Evolutionary conservation across 2,797 vertebrate species (phyloP).

Genomic region (Xenentodon cancila): DNA sequence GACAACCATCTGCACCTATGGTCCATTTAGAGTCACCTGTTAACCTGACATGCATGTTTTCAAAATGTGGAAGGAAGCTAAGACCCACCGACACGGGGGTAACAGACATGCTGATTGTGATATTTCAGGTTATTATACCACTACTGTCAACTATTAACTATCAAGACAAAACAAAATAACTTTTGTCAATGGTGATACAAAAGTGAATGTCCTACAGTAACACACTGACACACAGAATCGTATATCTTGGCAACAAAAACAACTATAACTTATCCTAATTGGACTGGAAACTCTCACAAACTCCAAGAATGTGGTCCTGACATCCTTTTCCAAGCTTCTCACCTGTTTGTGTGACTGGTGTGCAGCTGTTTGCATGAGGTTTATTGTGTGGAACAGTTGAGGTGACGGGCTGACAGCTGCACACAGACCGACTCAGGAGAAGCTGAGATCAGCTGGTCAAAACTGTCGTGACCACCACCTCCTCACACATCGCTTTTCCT

Average conservation of each 20-base stretch:
- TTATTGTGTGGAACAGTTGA: slow-evolving; percentile 63
- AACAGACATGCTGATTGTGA: too few relatives aligned
- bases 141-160: too few relatives aligned
- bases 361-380: slow-evolving; percentile 50
- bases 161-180: too few relatives aligned
- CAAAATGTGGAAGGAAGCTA: too few relatives aligned
- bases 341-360: slow-evolving; percentile 16
- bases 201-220: too few relatives aligned
- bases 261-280: not conserved
- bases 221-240: not conserved
- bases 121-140: too few relatives aligned
- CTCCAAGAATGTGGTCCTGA: not conserved
- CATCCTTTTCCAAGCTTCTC: slow-evolving; percentile 4
- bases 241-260: not conserved
- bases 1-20: too few relatives aligned
- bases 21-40: too few relatives aligned
- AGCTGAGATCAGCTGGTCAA: slow-evolving; percentile 59
- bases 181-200: too few relatives aligned
- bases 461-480: not conserved
- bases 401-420: slow-evolving; percentile 71
- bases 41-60: too few relatives aligned
- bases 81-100: too few relatives aligned
- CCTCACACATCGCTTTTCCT: not conserved
- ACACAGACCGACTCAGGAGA: slow-evolving; percentile 19
- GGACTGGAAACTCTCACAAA: not conserved